A percentile compares a stretch with the other conserved stretches of the same genome.
Conservation (phyloP, 2,797 vertebrate species). For the Sebastes oblongus region DNA sequence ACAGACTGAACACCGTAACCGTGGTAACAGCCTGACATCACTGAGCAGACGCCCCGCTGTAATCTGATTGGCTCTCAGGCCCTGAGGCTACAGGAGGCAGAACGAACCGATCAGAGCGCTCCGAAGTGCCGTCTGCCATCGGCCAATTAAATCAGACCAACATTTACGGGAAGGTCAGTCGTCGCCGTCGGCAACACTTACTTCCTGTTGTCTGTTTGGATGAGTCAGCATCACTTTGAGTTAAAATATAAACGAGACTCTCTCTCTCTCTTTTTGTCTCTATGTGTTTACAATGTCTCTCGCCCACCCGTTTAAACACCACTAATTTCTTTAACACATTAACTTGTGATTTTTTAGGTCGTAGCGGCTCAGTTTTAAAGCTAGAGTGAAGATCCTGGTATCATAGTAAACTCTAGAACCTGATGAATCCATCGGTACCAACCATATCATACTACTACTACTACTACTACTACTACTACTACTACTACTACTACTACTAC, state of each 20-base stretch:
- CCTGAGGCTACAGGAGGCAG: slow-evolving; percentile 38
- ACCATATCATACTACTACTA: too few relatives aligned
- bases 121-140: background rate
- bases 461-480: too few relatives aligned
- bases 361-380: too few relatives aligned
- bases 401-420: too few relatives aligned
- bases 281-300: background rate
- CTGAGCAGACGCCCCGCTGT: slow-evolving; percentile 22
- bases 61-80: slow-evolving; percentile 64
- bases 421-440: too few relatives aligned
- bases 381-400: too few relatives aligned
- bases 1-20: background rate
- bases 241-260: background rate
- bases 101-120: slow-evolving; percentile 19
- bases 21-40: slow-evolving; percentile 18
- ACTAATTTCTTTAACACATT: too few relatives aligned
- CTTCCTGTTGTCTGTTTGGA: background rate
- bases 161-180: slow-evolving; percentile 6
- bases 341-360: too few relatives aligned
- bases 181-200: slow-evolving; percentile 10
- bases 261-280: background rate
- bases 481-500: too few relatives aligned
- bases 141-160: slow-evolving; percentile 45
- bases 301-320: background rate
- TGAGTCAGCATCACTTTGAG: background rate